Evolutionary conservation across 2,888 invertebrate genomes (phyloP), one percentile per base, ranked within the genome.

Genomic region (Dinocampus coccinellae): DNA sequence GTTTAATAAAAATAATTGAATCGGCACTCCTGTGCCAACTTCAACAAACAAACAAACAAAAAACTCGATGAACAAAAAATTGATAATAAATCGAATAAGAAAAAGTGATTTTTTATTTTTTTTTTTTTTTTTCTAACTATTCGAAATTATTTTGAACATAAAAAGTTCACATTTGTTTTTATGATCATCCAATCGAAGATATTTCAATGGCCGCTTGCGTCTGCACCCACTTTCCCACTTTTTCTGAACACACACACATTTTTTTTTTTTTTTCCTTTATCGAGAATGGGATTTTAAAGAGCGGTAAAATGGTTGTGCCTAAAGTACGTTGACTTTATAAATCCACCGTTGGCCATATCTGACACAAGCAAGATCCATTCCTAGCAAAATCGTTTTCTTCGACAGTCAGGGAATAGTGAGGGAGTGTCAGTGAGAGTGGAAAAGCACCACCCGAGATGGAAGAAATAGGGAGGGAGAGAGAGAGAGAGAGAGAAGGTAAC

Each of bases 351-450:
- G 72, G 71, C 74, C 75, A 76, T 79, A 77, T 79, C 77, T 79
- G 78, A 75, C 74, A 77, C 79, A 79, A 79, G 79, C 78, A 81
- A 79, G 80, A 81, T 80, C 73, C 77, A 70, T 74, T 78, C 73
- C 75, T 80, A 79, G 78, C 78, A 79, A 81, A 83, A 83, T 81
- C 82, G 83, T 81, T 81, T 79, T 77, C 77, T 69, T 77, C 81
- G 80, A 80, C 75, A 69, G 47, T 47, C 16, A 20, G 20, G 47
- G 47, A 47, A 47, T 47, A 47, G 47, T 16, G 47, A 20, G 47
- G 75, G 66, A 39, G 63, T 71, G 79, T 77, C 76, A 77, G 68
- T 76, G 79, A 79, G 74, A 74, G 74, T 63, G 39, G 42, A 62
- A 36, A 62, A 36, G 61, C 47, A 16, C 20, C n/a, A 20, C 33